Evolutionary conservation across 2,888 invertebrate genomes (phyloP), one percentile per base, ranked within the genome.

Genomic region (Sicus ferrugineus): DNA sequence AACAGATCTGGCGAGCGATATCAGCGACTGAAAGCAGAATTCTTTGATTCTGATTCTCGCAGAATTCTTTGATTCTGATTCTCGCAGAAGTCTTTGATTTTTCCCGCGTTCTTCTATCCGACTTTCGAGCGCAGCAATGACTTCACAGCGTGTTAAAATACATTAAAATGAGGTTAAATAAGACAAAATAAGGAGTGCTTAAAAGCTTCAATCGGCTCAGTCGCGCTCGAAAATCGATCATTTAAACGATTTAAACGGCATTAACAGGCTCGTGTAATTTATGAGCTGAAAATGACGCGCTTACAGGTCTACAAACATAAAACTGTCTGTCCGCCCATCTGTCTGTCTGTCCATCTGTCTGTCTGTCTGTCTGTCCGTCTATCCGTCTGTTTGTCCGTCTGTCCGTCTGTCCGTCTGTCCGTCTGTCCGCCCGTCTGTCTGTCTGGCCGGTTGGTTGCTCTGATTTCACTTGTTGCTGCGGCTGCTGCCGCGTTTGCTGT

Each of bases 401-500:
- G 11, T 38, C 6, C 38, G 38, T 38, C 6, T 11, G 11, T 11
- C 6, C 38, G 38, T 38, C 6, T 11, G 11, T 11, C 6, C 38
- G 38, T 38, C 6, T 11, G 11, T 38, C 6, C 38, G 38, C 11
- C 42, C n/a, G 42, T 42, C 42, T 42, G 42, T 4, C 16, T 42
- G 14, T 42, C 16, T 14, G 50, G 4, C 50, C 21, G 4, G 2
- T 19, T 50, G 3, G 46, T 46, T 28, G 48, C 62, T 62, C 62
- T 19, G 28, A 48, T 46, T 62, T 46, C 62, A 62, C 46, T 62
- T 62, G 62, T 28, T 26, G 48, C 42, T 21, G 62, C 5, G 31
- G 59, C 19, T 34, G 58, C n/a, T 19, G 21, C 14, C 30, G 26
- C 30, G 28, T 4, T 5, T 23, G 23, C 50, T 50, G 46, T 5